Percentiles rank a stretch among this genome's conserved stretches.
These are phyloP conservation scores for Samia ricini DNA, from an alignment of 1,140 invertebrate species.

Conservation along the genomic window DNA sequence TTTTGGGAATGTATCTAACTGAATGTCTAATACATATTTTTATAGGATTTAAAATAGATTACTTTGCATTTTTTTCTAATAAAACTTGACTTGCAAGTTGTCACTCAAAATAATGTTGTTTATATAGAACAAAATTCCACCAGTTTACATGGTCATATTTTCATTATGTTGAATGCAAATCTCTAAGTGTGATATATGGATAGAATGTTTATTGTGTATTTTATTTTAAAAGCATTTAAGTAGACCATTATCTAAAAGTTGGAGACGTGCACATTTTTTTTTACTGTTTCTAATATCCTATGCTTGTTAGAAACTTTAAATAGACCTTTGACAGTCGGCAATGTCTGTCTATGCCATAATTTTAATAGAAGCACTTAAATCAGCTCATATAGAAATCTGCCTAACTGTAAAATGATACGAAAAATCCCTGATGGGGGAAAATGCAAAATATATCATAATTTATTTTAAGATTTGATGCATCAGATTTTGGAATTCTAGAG, in stretches of 20 bases:
- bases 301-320: neutral
- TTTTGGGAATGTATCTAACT: neutral
- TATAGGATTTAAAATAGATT: constrained; percentile 4
- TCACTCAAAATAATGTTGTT: neutral
- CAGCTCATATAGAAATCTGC: neutral
- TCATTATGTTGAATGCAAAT: neutral
- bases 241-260: neutral
- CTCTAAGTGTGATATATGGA: neutral
- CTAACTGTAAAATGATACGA: neutral
- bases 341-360: neutral
- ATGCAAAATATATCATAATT: neutral
- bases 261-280: neutral
- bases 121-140: constrained; percentile 4
- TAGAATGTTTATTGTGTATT: neutral
- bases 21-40: constrained; percentile 2
- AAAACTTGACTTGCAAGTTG: constrained; percentile 3
- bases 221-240: neutral
- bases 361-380: neutral
- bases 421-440: neutral
- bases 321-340: neutral
- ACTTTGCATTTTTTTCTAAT: neutral
- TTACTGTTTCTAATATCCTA: neutral
- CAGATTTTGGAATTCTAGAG: constrained; percentile 1
- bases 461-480: neutral
- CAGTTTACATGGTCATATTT: neutral